phyloP scores from a whole-genome alignment of 2,888 invertebrate species.

The Congeria kusceri region DNA sequence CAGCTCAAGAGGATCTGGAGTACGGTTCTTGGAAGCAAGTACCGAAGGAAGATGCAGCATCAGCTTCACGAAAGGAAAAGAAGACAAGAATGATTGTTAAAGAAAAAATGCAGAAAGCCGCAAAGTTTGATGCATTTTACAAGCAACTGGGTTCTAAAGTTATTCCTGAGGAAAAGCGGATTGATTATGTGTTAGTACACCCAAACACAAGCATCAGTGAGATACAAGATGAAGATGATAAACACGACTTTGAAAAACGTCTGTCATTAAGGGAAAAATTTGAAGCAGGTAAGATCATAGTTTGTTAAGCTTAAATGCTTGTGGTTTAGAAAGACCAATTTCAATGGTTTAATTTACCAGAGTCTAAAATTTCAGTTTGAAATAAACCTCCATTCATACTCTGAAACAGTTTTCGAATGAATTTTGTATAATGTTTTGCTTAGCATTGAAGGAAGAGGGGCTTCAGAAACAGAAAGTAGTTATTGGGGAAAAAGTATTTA shows the following conservation, averaged over 20 bases:
- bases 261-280: slow-evolving; percentile 69
- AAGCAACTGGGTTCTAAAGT: slow-evolving; percentile 60
- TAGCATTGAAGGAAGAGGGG: slow-evolving; percentile 74
- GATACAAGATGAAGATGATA: slow-evolving; percentile 52
- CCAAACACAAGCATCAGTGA: slow-evolving; percentile 42
- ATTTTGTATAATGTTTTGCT: no score
- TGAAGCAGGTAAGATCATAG: slow-evolving; percentile 44
- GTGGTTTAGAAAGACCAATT: no score
- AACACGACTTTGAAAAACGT: slow-evolving; percentile 38
- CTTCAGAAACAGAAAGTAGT: slow-evolving; percentile 72
- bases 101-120: slow-evolving; percentile 37
- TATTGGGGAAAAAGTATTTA: slow-evolving; percentile 69
- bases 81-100: slow-evolving; percentile 1
- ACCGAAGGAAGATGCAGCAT: no score
- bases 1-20: slow-evolving; percentile 28
- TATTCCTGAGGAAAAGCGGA: slow-evolving; percentile 75
- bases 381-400: no score
- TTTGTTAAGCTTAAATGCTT: not conserved
- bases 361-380: no score
- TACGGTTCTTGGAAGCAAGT: slow-evolving; percentile 23
- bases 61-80: no score
- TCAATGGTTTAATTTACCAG: no score
- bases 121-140: slow-evolving; percentile 68
- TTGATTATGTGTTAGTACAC: slow-evolving; percentile 83
- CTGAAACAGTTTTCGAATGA: no score